Conservation (phyloP, 2,797 vertebrate genomes). For the Sitta carolinensis region DNA sequence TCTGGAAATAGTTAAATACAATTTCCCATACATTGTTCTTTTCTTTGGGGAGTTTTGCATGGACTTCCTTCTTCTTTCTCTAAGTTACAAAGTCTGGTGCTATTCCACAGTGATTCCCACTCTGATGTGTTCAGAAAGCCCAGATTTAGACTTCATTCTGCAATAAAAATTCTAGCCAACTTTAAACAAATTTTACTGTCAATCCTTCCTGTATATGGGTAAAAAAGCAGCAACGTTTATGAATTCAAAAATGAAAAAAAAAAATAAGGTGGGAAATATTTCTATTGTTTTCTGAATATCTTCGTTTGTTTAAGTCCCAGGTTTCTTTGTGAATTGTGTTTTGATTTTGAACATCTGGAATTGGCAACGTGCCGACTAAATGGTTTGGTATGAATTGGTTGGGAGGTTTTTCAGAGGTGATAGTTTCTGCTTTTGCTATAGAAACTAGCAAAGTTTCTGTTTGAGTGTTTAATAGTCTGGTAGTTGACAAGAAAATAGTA, state of each 20-base stretch:
- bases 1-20: background rate
- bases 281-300: background rate
- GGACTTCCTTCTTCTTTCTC: background rate
- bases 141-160: background rate
- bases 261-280: background rate
- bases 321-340: background rate
- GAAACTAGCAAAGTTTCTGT: background rate
- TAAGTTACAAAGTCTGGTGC: background rate
- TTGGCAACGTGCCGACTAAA: accelerated
- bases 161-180: background rate
- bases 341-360: background rate
- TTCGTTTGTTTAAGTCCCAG: background rate
- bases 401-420: background rate
- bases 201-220: background rate
- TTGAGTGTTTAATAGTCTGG: background rate
- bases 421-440: background rate
- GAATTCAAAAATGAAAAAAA: background rate
- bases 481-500: background rate
- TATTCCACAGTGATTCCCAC: background rate
- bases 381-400: background rate
- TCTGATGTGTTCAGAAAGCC: background rate
- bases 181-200: background rate
- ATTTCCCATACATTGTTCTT: background rate
- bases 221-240: background rate
- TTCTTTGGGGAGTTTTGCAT: background rate